phyloP scores from a whole-genome alignment of 2,888 invertebrate species.

The Ophonus ardosiacus region DNA sequence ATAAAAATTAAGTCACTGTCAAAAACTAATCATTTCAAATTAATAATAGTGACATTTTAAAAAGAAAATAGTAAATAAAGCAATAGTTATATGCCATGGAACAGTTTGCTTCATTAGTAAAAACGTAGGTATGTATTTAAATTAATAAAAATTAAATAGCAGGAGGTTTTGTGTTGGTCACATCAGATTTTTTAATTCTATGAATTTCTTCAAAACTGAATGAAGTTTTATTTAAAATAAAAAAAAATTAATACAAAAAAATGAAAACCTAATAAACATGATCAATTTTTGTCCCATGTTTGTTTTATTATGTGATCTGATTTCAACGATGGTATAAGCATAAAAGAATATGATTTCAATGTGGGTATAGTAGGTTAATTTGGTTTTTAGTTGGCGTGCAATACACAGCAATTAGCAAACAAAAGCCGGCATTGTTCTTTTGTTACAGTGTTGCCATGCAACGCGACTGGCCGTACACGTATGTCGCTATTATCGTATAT shows the following conservation, averaged over 20 bases:
- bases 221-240: no score
- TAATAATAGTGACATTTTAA: no score
- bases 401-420: conserved; percentile 55
- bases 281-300: neutral
- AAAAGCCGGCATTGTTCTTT: conserved; percentile 61
- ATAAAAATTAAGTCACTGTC: no score
- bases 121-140: no score
- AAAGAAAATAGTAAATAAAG: no score
- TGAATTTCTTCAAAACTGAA: no score
- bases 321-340: neutral
- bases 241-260: neutral
- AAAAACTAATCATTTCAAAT: no score
- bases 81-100: no score
- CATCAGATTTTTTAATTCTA: no score
- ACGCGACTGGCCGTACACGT: conserved; percentile 35
- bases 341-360: conserved; percentile 13
- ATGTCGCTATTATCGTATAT: conserved; percentile 52
- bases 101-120: no score
- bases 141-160: no score
- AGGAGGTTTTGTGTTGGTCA: no score
- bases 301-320: neutral
- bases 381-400: conserved; percentile 25
- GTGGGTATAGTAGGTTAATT: conserved; percentile 43
- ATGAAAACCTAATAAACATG: neutral
- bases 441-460: conserved; percentile 48